Conservation (phyloP, 30 jellyfish, hydroid and myxozoan genomes). For the Catostylus mosaicus region DNA sequence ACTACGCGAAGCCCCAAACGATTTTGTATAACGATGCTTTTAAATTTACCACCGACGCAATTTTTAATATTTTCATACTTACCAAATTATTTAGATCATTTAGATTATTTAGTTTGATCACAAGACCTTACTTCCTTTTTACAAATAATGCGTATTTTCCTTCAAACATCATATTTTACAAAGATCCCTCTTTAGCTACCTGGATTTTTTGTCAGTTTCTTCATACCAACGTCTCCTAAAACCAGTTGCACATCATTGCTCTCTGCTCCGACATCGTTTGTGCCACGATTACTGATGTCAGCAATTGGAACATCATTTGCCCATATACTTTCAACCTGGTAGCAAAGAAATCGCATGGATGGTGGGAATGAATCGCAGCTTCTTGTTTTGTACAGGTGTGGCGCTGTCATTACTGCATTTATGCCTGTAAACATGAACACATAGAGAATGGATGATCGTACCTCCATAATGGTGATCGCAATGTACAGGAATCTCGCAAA, state of each 20-base stretch:
- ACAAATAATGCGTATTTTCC: background rate
- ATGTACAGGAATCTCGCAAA: background rate
- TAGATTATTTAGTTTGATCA: too few relatives aligned
- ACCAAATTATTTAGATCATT: too few relatives aligned
- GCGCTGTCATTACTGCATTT: background rate
- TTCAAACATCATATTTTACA: background rate
- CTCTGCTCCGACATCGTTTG: background rate
- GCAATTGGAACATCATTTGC: background rate
- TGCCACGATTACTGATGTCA: background rate
- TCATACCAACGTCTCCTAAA: background rate
- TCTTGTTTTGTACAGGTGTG: background rate
- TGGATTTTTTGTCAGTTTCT: background rate
- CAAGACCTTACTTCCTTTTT: background rate
- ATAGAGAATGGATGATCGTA: background rate
- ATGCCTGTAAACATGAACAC: background rate
- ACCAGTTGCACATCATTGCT: background rate
- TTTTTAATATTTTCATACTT: too few relatives aligned
- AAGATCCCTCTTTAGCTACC: background rate
- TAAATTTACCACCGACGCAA: too few relatives aligned
- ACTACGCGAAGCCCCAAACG: too few relatives aligned
- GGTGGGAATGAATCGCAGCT: conserved; percentile 2
- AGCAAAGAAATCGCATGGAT: background rate
- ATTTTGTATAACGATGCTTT: too few relatives aligned
- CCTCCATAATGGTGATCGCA: background rate
- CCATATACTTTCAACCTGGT: background rate